These are phyloP conservation scores for Spilarctia lutea DNA, from an alignment of 2,888 invertebrate species.

Conservation along the genomic window DNA sequence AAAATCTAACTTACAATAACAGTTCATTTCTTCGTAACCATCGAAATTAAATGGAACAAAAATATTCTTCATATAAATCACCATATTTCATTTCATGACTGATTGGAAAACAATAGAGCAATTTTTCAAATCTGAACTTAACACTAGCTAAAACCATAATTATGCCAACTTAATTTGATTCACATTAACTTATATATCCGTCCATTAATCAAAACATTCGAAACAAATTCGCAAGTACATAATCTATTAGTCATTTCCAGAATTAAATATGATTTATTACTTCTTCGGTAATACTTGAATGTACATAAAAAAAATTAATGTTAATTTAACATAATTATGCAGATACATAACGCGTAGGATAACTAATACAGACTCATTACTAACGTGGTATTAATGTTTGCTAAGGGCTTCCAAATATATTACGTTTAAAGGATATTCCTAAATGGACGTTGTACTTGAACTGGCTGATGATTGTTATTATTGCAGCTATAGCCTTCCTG, in stretches of 20 bases:
- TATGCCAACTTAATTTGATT: constrained; percentile 5
- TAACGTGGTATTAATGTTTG: constrained; percentile 39
- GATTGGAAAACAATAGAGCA: not conserved
- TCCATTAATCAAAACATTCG: not conserved
- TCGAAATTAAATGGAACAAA: not conserved
- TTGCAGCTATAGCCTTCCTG: not conserved
- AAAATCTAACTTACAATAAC: not conserved
- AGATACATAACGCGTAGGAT: constrained; percentile 44
- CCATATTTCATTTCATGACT: not conserved
- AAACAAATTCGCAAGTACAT: not conserved
- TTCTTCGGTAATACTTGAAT: constrained; percentile 5
- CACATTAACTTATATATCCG: not conserved
- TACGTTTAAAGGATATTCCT: not conserved
- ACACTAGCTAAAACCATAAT: not conserved
- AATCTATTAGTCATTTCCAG: constrained; percentile 5
- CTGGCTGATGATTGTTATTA: not conserved
- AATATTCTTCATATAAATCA: not conserved
- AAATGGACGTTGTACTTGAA: not conserved
- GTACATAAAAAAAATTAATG: constrained; percentile 22
- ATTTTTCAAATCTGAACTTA: not conserved
- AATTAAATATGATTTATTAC: constrained; percentile 18
- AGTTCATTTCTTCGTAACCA: not conserved
- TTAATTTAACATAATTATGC: constrained; percentile 26
- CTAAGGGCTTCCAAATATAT: constrained; percentile 5
- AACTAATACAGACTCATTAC: constrained; percentile 47